A percentile compares a stretch with the other conserved stretches of the same genome.
Evolutionary conservation across 2,888 invertebrate species (phyloP).

Genomic region (Ganaspis brasiliensis): DNA sequence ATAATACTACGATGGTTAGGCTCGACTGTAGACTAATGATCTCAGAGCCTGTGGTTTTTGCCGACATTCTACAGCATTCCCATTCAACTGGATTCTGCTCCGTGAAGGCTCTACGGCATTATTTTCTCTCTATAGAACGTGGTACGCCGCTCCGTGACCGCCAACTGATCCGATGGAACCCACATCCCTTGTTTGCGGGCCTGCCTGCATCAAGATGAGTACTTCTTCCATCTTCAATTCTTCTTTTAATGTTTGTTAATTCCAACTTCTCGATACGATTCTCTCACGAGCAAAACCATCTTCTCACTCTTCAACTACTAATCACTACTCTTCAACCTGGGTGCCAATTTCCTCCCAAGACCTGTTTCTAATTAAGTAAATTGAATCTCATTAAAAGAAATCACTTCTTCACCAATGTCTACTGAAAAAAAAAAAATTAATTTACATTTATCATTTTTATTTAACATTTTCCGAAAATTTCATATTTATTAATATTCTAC

Average conservation of each 20-base stretch:
- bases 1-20: constrained; percentile 73
- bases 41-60: constrained; percentile 79
- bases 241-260: constrained; percentile 44
- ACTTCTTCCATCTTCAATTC: constrained; percentile 47
- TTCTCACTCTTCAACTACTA: constrained; percentile 14
- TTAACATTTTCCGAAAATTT: no score
- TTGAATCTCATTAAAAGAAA: background rate
- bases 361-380: background rate
- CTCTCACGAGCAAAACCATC: background rate
- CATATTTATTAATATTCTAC: no score
- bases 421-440: no score
- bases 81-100: constrained; percentile 74
- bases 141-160: constrained; percentile 44
- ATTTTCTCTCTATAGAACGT: constrained; percentile 56
- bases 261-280: constrained; percentile 23
- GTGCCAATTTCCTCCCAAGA: background rate
- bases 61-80: constrained; percentile 80
- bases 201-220: constrained; percentile 52
- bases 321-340: background rate
- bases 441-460: no score
- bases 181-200: constrained; percentile 47
- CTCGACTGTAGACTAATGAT: constrained; percentile 79
- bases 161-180: constrained; percentile 52
- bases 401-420: no score
- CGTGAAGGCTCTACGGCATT: constrained; percentile 57